Conservation (phyloP, 2,888 invertebrate genomes). For the Drosophila mulleri region DNA sequence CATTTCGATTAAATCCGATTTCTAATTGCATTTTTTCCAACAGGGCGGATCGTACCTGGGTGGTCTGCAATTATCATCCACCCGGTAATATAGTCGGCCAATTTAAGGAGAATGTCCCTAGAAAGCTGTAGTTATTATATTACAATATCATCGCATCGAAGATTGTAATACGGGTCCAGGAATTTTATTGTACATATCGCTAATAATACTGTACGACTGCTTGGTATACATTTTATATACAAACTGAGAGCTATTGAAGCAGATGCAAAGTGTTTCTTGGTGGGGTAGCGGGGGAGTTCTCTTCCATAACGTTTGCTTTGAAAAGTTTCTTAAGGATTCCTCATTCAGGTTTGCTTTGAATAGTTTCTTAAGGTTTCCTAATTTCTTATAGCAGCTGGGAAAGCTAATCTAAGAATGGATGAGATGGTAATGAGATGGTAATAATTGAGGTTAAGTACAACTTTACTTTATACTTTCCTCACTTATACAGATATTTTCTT, state of each 20-base stretch:
- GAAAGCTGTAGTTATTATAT: constrained; percentile 34
- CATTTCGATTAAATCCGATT: accelerated
- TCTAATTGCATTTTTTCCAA: background rate
- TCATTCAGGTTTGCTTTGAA: too few species aligned
- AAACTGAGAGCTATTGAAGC: background rate
- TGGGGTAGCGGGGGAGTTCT: background rate
- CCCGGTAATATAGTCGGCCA: constrained; percentile 94
- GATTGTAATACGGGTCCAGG: constrained; percentile 32
- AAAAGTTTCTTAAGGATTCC: too few species aligned
- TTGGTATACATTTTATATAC: constrained; percentile 1
- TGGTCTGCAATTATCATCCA: constrained; percentile 96
- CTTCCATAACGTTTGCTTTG: too few species aligned
- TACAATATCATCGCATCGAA: background rate
- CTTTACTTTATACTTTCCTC: too few species aligned
- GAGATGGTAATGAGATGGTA: too few species aligned
- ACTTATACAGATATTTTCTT: too few species aligned
- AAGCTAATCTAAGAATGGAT: too few species aligned
- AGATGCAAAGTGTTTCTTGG: background rate
- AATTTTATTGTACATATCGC: constrained; percentile 8
- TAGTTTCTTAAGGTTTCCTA: too few species aligned
- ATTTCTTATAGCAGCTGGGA: too few species aligned
- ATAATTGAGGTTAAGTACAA: too few species aligned
- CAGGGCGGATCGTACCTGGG: constrained; percentile 87
- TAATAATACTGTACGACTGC: background rate
- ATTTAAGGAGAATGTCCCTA: constrained; percentile 90